phyloP scores from a whole-genome alignment of 2,888 invertebrate genomes.

The Limenitis camilla region DNA sequence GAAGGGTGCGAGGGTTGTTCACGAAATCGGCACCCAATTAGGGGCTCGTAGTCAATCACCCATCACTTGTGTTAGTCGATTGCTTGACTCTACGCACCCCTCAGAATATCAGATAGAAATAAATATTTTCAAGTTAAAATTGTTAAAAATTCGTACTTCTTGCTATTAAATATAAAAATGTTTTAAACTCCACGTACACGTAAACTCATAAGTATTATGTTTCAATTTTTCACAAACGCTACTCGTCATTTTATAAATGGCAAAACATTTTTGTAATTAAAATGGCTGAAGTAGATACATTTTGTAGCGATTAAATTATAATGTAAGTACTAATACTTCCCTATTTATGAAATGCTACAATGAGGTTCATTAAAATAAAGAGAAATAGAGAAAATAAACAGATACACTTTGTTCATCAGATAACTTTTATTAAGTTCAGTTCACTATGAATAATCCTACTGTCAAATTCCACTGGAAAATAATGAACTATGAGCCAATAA shows the following conservation, averaged over 20 bases:
- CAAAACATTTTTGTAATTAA: background rate
- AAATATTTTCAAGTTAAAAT: background rate
- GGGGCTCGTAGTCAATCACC: slow-evolving; percentile 29
- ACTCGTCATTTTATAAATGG: background rate
- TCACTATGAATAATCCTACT: no score
- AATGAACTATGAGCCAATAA: slow-evolving; percentile 13
- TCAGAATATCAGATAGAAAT: slow-evolving; percentile 4
- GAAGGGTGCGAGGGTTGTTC: slow-evolving; percentile 20
- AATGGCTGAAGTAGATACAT: background rate
- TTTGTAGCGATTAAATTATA: background rate
- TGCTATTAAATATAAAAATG: no score
- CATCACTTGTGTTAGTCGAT: slow-evolving; percentile 23
- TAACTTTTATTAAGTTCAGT: no score
- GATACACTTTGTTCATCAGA: no score
- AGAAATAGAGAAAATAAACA: no score
- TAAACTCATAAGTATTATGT: no score
- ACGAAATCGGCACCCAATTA: slow-evolving; percentile 29
- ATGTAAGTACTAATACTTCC: background rate
- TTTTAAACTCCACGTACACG: no score
- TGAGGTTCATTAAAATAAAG: no score
- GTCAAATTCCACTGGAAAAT: slow-evolving; percentile 15
- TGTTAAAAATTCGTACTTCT: no score
- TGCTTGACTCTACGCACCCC: slow-evolving; percentile 18
- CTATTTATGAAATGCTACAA: no score
- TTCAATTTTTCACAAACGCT: background rate